These are phyloP conservation scores for Artibeus lituratus DNA, from an alignment of 2,797 vertebrate genomes.

Conservation along the genomic window DNA sequence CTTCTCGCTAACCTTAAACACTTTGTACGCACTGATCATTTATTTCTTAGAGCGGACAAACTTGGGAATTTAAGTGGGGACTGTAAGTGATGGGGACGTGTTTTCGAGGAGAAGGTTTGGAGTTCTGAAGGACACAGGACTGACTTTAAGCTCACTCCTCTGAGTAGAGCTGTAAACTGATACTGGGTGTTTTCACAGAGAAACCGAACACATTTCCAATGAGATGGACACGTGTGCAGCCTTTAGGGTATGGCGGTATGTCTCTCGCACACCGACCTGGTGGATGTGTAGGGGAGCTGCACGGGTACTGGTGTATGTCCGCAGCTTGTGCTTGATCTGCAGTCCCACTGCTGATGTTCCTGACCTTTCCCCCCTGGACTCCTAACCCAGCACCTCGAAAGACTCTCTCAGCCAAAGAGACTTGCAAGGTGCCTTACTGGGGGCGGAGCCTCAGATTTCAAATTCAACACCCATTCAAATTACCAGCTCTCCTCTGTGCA, in stretches of 20 bases:
- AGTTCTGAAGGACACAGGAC: not conserved
- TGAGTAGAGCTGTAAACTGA: accelerated
- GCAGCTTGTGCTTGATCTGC: not conserved
- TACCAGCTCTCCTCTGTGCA: not conserved
- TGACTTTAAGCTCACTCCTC: not conserved
- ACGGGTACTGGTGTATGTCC: accelerated
- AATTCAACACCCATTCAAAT: not conserved
- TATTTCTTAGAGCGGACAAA: not conserved
- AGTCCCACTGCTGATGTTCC: not conserved
- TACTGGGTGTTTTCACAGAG: not conserved
- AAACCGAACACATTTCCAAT: accelerated
- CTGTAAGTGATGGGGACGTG: not conserved
- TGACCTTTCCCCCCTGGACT: not conserved
- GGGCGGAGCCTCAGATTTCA: not conserved
- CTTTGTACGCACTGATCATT: not conserved
- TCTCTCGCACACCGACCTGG: accelerated
- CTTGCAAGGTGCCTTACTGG: not conserved
- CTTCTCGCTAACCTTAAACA: not conserved
- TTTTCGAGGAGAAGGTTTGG: not conserved
- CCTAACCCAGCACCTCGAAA: not conserved
- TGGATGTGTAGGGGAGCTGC: accelerated
- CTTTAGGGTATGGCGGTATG: not conserved
- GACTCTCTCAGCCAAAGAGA: not conserved
- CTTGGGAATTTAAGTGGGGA: not conserved
- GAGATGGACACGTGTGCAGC: accelerated